Evolutionary conservation across 2,888 invertebrate species (phyloP), one percentile per base, ranked within the genome.

Genomic region (Eugnorisma glareosa): DNA sequence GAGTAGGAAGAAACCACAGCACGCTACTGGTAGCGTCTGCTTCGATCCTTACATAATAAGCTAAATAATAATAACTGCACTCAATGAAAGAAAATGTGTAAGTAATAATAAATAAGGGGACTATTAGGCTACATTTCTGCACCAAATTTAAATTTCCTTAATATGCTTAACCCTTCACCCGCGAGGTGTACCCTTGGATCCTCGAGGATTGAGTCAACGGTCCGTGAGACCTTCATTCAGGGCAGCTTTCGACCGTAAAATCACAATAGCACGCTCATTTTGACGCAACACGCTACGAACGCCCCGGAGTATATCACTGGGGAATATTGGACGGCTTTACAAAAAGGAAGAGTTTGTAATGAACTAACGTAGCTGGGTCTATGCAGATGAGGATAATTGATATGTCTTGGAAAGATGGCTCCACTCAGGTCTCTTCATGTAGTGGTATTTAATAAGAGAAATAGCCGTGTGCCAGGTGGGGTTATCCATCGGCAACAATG

Each of bases 211-310:
- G 69, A 80, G 66, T 31, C 82, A 86, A 37, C 77, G 73, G 72
- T 51, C 88, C 89, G 88, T 86, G 66, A 88, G 88, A 67, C 81
- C 69, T 89, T 86, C 88, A 83, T 88, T 84, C 86, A 87, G 88
- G 74, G 61, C 82, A 81, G 87, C 86, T 75, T 69, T 83, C 89
- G 83, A 88, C 88, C 88, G 90, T 86, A 90, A 90, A 91, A 91
- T 91, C 86, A 88, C 89, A 89, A 91, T 89, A 88, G 85, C 86
- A 87, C 88, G 89, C 89, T 87, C 86, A 84, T 90, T 89, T 90
- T 88, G 87, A 86, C 84, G 76, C 86, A 67, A 72, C 75, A 67
- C 77, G 77, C 74, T 74, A 77, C 67, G 71, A 35, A 61, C 57
- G 54, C 28, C 51, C 21, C n/a, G 13, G 77, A 75, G 69, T 82